Evolutionary conservation across 2,113 vertebrate genomes (phyloP).

Genomic region (Toxostoma redivivum): DNA sequence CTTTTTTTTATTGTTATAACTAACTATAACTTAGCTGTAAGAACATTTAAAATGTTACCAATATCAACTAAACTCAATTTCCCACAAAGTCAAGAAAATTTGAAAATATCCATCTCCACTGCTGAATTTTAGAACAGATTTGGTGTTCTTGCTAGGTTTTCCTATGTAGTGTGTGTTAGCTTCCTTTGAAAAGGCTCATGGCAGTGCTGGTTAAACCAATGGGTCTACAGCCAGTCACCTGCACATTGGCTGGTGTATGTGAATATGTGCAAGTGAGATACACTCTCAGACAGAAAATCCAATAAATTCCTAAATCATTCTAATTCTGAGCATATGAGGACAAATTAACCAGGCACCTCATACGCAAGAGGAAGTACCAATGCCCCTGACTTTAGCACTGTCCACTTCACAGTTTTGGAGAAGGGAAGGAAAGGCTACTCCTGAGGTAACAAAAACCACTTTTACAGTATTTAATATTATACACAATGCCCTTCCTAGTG

Average conservation of each 20-base stretch:
- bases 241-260: no score
- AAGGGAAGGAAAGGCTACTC: not conserved
- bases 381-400: not conserved
- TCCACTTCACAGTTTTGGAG: not conserved
- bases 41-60: not conserved
- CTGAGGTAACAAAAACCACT: not conserved
- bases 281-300: not conserved
- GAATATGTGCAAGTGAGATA: not conserved
- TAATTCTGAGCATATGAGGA: not conserved
- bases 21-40: not conserved
- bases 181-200: not conserved
- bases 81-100: not conserved
- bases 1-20: not conserved
- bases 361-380: accelerated
- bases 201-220: not conserved
- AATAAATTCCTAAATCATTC: not conserved
- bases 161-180: not conserved
- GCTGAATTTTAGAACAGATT: not conserved
- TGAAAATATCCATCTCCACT: not conserved
- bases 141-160: not conserved
- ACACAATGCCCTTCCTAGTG: not conserved
- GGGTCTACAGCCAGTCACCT: not conserved
- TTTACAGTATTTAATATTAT: not conserved
- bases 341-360: not conserved
- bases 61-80: not conserved